Conservation (phyloP, 92 coral and sea anemone species). For the Siderastrea siderea region DNA sequence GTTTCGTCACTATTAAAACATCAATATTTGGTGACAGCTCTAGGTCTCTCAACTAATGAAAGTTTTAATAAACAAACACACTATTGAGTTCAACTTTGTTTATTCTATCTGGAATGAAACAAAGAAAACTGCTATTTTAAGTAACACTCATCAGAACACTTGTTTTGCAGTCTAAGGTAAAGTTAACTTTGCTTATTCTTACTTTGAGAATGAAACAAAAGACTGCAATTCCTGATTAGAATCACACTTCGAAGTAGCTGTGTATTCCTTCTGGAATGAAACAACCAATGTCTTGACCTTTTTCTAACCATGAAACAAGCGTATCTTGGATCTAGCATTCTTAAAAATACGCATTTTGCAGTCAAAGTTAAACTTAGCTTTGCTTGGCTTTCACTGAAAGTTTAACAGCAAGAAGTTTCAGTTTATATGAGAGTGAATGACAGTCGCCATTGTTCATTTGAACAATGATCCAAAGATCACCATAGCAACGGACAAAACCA, state of each 20-base stretch:
- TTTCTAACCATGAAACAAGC: neutral
- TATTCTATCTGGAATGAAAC: slow-evolving; percentile 26
- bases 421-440: too few relatives aligned
- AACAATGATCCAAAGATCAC: neutral
- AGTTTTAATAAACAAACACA: neutral
- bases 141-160: neutral
- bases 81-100: neutral
- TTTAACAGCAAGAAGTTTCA: neutral
- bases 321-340: neutral
- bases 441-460: neutral
- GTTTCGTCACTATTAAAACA: too few relatives aligned
- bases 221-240: neutral
- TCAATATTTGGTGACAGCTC: too few relatives aligned
- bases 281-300: neutral
- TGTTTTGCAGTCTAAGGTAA: neutral
- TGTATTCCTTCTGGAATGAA: neutral
- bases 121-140: neutral
- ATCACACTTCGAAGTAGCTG: neutral
- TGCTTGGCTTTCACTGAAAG: neutral
- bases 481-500: neutral
- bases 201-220: neutral
- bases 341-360: too few relatives aligned
- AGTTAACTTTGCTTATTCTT: neutral
- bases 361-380: neutral
- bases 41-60: too few relatives aligned